phyloP scores from a whole-genome alignment of 1,140 invertebrate genomes.

The Neuroterus valhalla region DNA sequence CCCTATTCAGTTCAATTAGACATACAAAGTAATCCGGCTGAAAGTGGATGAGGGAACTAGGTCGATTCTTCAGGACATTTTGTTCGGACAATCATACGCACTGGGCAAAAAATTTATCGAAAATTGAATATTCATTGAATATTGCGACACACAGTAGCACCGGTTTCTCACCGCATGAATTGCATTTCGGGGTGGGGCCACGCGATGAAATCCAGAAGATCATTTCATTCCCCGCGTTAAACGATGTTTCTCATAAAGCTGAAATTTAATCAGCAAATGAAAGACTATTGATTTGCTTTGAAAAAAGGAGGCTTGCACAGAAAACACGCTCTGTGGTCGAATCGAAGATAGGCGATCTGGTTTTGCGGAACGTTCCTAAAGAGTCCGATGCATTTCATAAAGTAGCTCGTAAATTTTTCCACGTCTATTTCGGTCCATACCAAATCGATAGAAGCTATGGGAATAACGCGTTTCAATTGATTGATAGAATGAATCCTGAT shows the following conservation, averaged over 20 bases:
- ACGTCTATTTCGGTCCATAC: slow-evolving; percentile 24
- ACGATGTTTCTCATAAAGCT: background rate
- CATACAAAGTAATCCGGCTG: too few species aligned
- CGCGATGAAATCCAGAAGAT: too few species aligned
- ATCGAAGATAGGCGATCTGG: background rate
- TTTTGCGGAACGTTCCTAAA: slow-evolving; percentile 6
- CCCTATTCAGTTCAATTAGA: too few species aligned
- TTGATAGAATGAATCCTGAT: background rate
- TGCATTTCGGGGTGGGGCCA: too few species aligned
- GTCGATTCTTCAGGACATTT: slow-evolving; percentile 26
- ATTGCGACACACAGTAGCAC: too few species aligned
- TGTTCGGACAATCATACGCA: too few species aligned
- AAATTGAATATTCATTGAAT: slow-evolving; percentile 1
- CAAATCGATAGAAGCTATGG: background rate
- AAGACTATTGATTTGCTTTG: background rate
- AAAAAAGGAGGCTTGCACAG: background rate
- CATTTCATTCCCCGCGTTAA: background rate
- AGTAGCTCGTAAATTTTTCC: slow-evolving; percentile 22
- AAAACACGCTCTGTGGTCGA: background rate
- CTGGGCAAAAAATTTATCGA: background rate
- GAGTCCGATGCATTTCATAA: background rate
- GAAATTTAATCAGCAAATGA: background rate
- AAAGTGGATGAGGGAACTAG: slow-evolving; percentile 13
- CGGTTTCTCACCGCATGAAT: too few species aligned
- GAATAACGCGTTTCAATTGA: slow-evolving; percentile 9